These are phyloP conservation scores for Eufriesea mexicana DNA, from an alignment of 1,140 invertebrate species.

Conservation along the genomic window DNA sequence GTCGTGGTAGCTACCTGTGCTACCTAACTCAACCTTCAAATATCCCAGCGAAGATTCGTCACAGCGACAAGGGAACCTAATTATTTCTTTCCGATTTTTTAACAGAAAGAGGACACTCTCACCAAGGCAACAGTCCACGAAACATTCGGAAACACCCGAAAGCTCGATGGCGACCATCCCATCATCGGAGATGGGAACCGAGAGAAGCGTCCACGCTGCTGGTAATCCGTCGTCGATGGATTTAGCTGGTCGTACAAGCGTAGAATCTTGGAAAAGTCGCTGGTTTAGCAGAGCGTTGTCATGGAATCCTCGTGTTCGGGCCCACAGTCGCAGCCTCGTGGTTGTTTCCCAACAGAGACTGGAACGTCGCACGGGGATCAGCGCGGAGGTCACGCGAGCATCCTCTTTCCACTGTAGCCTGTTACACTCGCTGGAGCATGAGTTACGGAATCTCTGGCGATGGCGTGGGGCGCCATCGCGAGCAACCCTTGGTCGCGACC, in stretches of 20 bases:
- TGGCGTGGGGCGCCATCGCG: background rate
- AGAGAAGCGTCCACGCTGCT: background rate
- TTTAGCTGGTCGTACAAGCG: background rate
- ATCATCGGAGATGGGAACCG: background rate
- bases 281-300: background rate
- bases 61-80: no score
- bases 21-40: no score
- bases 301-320: background rate
- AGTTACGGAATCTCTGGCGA: slow-evolving; percentile 20
- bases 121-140: no score
- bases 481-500: background rate
- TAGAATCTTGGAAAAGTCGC: background rate
- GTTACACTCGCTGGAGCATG: slow-evolving; percentile 27
- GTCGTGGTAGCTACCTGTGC: no score
- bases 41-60: no score
- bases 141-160: no score
- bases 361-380: slow-evolving; percentile 27
- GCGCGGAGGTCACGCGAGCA: slow-evolving; percentile 12
- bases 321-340: background rate
- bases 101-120: no score
- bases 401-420: background rate
- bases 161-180: no score
- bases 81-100: no score
- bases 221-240: background rate
- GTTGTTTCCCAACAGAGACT: background rate